Evolutionary conservation across 2,797 vertebrate species (phyloP).

Genomic region (Martes flavigula): DNA sequence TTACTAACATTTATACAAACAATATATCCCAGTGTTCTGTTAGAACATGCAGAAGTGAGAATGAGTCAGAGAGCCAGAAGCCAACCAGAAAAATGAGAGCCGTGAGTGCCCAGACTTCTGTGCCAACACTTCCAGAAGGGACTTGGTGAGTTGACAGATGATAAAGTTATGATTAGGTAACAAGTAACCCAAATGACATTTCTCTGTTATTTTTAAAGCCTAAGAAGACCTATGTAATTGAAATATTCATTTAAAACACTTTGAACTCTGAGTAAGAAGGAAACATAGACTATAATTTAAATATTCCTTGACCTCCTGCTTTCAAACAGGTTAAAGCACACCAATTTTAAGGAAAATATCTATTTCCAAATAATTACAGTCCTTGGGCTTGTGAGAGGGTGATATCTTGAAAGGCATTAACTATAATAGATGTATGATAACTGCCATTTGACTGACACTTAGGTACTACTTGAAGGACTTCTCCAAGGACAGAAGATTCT

Average conservation of each 20-base stretch:
- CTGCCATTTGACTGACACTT: slow-evolving; percentile 56
- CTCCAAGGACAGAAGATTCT: slow-evolving; percentile 29
- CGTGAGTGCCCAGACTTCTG: neutral
- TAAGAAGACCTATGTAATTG: slow-evolving; percentile 61
- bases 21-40: neutral
- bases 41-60: neutral
- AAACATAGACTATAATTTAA: slow-evolving; percentile 39
- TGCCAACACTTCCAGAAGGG: slow-evolving; percentile 5
- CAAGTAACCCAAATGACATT: slow-evolving; percentile 61
- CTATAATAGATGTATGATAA: slow-evolving; percentile 51
- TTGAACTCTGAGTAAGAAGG: slow-evolving; percentile 36
- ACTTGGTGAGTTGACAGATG: slow-evolving; percentile 67
- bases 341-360: slow-evolving; percentile 65
- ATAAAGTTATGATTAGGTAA: slow-evolving; percentile 52
- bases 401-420: slow-evolving; percentile 66
- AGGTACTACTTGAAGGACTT: slow-evolving; percentile 39
- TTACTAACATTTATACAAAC: neutral
- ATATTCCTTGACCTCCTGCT: slow-evolving; percentile 60
- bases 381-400: slow-evolving; percentile 42
- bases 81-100: neutral
- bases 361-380: slow-evolving; percentile 69
- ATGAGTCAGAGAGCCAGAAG: slow-evolving; percentile 21
- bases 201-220: slow-evolving; percentile 64
- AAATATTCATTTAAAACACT: slow-evolving; percentile 55
- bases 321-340: slow-evolving; percentile 60